A percentile compares a stretch with the other conserved stretches of the same genome.
phyloP scores from a whole-genome alignment of 2,888 invertebrate genomes.

The Protodeltote pygarga region DNA sequence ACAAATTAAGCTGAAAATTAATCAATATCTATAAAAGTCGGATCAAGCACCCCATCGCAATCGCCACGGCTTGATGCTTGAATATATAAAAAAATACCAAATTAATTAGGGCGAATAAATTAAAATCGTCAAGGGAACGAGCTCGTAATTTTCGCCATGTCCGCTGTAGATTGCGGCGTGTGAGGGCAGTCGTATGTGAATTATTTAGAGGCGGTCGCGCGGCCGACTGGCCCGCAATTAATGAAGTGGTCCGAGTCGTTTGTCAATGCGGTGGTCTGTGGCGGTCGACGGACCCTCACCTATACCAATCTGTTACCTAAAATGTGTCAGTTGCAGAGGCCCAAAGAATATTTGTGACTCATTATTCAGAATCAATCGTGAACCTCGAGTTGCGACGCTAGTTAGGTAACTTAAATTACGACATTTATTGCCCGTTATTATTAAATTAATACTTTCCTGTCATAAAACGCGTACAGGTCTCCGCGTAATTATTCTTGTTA shows the following conservation, averaged over 20 bases:
- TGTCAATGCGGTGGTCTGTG: conserved; percentile 76
- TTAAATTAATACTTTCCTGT: conserved; percentile 37
- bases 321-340: conserved; percentile 66
- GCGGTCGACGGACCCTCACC: conserved; percentile 67
- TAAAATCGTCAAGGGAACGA: conserved; percentile 64
- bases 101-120: conserved; percentile 67
- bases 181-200: conserved; percentile 75
- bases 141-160: conserved; percentile 66
- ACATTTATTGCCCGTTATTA: conserved; percentile 11
- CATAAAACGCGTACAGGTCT: conserved; percentile 36
- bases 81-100: conserved; percentile 61
- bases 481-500: conserved; percentile 38
- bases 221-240: conserved; percentile 80
- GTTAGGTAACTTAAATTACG: conserved; percentile 16
- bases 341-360: conserved; percentile 43
- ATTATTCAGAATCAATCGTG: conserved; percentile 38
- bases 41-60: conserved; percentile 39
- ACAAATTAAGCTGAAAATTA: conserved; percentile 49
- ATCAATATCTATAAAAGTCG: conserved; percentile 47
- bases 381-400: conserved; percentile 11
- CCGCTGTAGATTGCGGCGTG: conserved; percentile 67
- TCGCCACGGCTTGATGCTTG: conserved; percentile 41
- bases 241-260: conserved; percentile 82
- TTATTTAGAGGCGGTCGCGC: conserved; percentile 81
- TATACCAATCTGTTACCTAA: conserved; percentile 69